Evolutionary conservation across 2,888 invertebrate species (phyloP).

Genomic region (Acronicta alni): DNA sequence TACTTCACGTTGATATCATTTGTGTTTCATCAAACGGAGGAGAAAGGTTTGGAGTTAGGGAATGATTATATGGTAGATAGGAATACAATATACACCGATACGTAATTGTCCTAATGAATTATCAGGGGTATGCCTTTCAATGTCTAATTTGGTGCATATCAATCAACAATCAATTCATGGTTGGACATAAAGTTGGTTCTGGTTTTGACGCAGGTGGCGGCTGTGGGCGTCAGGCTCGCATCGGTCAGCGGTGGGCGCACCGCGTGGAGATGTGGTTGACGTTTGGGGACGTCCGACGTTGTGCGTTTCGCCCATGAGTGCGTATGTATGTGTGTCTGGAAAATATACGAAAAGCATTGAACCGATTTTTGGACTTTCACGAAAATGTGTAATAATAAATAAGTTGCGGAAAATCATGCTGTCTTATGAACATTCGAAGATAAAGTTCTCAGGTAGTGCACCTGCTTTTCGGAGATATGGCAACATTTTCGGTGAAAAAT

Average conservation of each 20-base stretch:
- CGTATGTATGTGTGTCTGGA: neutral
- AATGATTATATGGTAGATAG: too few species aligned
- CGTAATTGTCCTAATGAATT: neutral
- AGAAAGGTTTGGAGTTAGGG: too few species aligned
- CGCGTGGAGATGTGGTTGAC: slow-evolving; percentile 36
- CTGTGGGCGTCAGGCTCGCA: neutral
- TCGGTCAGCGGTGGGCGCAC: slow-evolving; percentile 16
- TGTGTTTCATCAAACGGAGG: too few species aligned
- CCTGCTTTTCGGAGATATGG: neutral
- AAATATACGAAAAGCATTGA: neutral
- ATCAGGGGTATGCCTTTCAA: neutral
- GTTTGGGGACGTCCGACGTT: slow-evolving; percentile 4
- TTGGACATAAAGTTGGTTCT: neutral
- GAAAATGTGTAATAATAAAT: neutral
- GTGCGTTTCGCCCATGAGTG: slow-evolving; percentile 11
- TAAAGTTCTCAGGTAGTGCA: too few species aligned
- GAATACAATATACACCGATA: too few species aligned
- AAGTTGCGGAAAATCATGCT: neutral
- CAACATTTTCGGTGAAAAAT: neutral
- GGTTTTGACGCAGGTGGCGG: slow-evolving; percentile 6
- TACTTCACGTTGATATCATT: too few species aligned
- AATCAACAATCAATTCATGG: neutral
- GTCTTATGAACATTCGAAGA: too few species aligned
- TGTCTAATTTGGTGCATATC: slow-evolving; percentile 1
- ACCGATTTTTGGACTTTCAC: neutral